A percentile compares a stretch with the other conserved stretches of the same genome.
Evolutionary conservation across 2,797 vertebrate species (phyloP).

Genomic region (Eutrigla gurnardus): DNA sequence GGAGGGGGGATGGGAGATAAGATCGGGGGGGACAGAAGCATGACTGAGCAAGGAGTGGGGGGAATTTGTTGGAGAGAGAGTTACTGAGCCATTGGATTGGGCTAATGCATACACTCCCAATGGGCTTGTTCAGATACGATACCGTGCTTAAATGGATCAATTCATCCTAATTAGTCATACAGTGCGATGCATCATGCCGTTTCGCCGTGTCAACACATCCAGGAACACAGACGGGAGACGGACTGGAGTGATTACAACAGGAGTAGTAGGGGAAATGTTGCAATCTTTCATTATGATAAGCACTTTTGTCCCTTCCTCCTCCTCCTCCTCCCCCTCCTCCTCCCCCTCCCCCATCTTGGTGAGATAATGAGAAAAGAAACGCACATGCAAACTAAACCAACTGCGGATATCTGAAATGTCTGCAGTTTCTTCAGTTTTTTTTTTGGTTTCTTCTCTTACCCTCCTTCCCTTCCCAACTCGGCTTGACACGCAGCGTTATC

Average conservation of each 20-base stretch:
- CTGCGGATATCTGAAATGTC: conserved; percentile 58
- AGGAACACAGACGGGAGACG: conserved; percentile 67
- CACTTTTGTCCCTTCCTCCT: conserved; percentile 44
- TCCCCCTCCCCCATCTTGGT: conserved; percentile 29
- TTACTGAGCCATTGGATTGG: conserved; percentile 75
- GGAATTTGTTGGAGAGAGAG: conserved; percentile 59
- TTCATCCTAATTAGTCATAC: conserved; percentile 85
- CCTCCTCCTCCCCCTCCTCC: conserved; percentile 18
- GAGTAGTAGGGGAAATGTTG: conserved; percentile 71
- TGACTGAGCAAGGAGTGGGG: conserved; percentile 31
- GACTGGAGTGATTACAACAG: conserved; percentile 77
- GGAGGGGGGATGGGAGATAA: neutral
- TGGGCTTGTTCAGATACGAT: conserved; percentile 81
- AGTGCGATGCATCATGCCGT: conserved; percentile 71
- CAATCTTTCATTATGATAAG: conserved; percentile 83
- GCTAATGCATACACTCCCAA: conserved; percentile 78
- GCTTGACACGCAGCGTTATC: conserved; percentile 61
- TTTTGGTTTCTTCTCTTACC: conserved; percentile 24
- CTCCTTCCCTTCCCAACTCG: conserved; percentile 29
- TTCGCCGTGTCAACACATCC: conserved; percentile 80
- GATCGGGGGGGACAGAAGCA: conserved; percentile 4
- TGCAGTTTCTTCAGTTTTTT: conserved; percentile 46
- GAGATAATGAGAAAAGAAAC: conserved; percentile 51
- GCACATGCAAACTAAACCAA: conserved; percentile 47
- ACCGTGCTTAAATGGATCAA: conserved; percentile 83